Evolutionary conservation across 2,113 vertebrate genomes (phyloP).

Genomic region (Talpa occidentalis): DNA sequence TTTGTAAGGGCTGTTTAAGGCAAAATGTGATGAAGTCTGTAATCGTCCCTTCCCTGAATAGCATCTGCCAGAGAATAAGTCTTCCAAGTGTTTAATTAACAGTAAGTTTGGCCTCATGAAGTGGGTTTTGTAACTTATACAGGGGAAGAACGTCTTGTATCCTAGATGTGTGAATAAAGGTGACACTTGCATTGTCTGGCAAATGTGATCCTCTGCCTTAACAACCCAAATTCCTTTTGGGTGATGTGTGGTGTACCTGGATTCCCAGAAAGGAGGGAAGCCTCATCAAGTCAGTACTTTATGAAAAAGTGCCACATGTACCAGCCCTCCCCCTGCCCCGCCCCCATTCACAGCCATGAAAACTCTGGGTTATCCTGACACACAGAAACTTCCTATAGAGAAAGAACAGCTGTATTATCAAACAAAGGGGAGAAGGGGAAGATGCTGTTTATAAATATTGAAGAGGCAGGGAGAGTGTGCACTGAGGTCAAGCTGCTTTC

Average conservation of each 20-base stretch:
- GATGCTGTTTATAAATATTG: not conserved
- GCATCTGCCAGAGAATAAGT: not conserved
- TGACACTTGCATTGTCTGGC: not conserved
- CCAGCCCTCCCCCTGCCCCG: too few relatives aligned
- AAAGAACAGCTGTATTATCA: not conserved
- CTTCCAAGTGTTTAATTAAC: not conserved
- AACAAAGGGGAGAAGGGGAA: not conserved
- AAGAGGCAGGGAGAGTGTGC: not conserved
- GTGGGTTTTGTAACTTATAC: not conserved
- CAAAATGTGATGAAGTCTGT: not conserved
- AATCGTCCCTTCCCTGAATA: not conserved
- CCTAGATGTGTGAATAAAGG: not conserved
- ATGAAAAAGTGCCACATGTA: not conserved
- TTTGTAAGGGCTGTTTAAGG: not conserved
- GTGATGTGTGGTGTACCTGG: not conserved
- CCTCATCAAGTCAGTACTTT: not conserved
- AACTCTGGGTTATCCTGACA: not conserved
- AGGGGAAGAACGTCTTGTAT: not conserved
- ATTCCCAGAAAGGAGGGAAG: not conserved
- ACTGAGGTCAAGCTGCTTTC: not conserved
- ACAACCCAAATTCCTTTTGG: not conserved
- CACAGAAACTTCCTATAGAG: not conserved
- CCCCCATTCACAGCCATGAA: not conserved
- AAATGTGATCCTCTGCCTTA: not conserved
- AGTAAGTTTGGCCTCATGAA: not conserved